A percentile compares a stretch with the other conserved stretches of the same genome.
Evolutionary conservation across 1,140 invertebrate genomes (phyloP).

Genomic region (Amyelois transitella): DNA sequence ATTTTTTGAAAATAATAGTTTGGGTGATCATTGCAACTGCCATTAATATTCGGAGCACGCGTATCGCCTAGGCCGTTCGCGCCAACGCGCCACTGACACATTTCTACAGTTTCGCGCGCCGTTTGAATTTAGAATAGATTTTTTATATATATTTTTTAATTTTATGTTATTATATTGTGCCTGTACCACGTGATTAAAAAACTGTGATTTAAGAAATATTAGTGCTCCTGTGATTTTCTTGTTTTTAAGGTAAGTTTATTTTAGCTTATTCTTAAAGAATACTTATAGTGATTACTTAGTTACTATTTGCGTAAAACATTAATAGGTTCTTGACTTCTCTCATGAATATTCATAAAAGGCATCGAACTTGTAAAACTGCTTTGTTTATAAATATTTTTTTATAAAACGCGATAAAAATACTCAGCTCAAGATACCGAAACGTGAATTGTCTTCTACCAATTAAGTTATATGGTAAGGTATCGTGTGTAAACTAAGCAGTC

Average conservation of each 20-base stretch:
- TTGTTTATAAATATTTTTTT: background rate
- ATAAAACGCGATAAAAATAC: background rate
- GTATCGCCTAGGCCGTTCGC: conserved; percentile 57
- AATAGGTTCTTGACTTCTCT: background rate
- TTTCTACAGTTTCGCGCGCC: conserved; percentile 62
- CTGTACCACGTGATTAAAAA: conserved; percentile 34
- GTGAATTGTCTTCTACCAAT: too few species aligned
- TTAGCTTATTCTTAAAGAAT: background rate
- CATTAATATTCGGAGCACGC: conserved; percentile 50
- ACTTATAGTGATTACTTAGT: background rate
- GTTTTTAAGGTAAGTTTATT: conserved; percentile 28
- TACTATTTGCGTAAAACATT: background rate
- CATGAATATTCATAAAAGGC: background rate
- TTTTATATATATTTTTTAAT: conserved; percentile 47
- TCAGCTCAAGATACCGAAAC: too few species aligned
- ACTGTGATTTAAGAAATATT: conserved; percentile 24
- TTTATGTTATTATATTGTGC: conserved; percentile 47
- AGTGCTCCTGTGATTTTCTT: conserved; percentile 25
- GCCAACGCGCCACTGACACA: conserved; percentile 68
- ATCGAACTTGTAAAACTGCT: background rate
- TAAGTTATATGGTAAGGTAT: too few species aligned
- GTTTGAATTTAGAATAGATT: conserved; percentile 69
- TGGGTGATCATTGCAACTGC: conserved; percentile 22
- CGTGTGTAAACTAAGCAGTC: too few species aligned
- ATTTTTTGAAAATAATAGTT: conserved; percentile 52